phyloP scores from a whole-genome alignment of 2,113 vertebrate species.

The Tragelaphus strepsiceros region DNA sequence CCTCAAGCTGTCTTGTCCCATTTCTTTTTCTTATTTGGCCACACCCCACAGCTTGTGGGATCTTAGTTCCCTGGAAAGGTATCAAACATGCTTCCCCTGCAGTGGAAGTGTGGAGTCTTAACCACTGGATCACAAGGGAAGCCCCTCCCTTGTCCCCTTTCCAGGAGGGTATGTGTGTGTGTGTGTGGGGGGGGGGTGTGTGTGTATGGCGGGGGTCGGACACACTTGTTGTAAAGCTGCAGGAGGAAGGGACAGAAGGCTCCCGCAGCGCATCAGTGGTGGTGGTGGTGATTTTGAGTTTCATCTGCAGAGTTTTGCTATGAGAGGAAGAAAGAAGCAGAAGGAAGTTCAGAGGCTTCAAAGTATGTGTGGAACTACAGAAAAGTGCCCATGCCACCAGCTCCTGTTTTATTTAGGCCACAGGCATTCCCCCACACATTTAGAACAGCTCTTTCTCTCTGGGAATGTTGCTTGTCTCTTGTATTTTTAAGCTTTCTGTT shows the following conservation, averaged over 20 bases:
- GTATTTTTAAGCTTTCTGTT: slow-evolving; percentile 18
- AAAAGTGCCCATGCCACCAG: not conserved
- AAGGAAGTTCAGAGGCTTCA: not conserved
- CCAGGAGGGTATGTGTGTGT: not conserved
- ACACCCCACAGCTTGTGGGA: not conserved
- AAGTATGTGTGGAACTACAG: not conserved
- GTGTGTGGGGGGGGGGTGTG: accelerated
- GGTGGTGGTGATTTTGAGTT: not conserved
- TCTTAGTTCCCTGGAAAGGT: not conserved
- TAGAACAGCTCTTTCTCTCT: not conserved
- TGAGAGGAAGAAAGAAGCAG: not conserved
- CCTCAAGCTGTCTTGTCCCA: not conserved
- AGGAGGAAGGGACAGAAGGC: not conserved
- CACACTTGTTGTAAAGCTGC: not conserved
- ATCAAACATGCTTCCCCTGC: not conserved
- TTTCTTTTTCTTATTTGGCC: not conserved
- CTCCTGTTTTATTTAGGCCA: not conserved
- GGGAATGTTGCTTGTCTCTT: not conserved
- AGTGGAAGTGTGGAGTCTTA: not conserved
- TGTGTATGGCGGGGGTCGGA: not conserved
- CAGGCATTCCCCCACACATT: not conserved
- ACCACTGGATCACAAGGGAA: not conserved
- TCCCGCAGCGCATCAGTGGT: not conserved
- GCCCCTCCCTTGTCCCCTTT: not conserved
- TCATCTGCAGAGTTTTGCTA: not conserved